Evolutionary conservation across 2,888 invertebrate genomes (phyloP), one percentile per base, ranked within the genome.

Genomic region (Clunio marinus): DNA sequence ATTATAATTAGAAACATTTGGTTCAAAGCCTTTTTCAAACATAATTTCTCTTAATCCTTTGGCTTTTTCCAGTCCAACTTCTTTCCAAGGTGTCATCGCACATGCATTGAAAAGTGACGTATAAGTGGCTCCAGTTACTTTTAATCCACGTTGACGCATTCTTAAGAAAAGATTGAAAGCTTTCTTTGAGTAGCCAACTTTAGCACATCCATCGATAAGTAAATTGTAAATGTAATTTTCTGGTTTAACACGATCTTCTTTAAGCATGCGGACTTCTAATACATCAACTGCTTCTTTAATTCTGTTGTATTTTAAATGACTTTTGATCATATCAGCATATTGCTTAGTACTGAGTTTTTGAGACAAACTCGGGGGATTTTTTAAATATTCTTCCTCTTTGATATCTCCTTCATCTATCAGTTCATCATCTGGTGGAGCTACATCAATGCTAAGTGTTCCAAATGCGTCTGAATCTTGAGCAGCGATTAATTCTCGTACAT

Each of bases 101-200:
- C 95, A 96, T 1, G 93, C 89, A 79, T 93, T 91, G 75, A 97
- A 90, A 27, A 97, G 81, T 70, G 89, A 88, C 0, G 93, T 93
- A 74, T 92, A 93, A 0, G 89, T 88, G 17, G 88, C 86, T 0
- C 83, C 84, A 25, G 86, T 87, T 0, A 87, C 85, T 71, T 81
- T 80, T 0, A 93, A 75, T 0, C 84, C 86, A 46, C 88, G 80
- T 74, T 86, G 85, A 74, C 89, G 91, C 91, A 96, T 91, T 76
- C 88, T 84, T 73, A 88, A 89, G 74, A 84, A 95, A 1, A 96
- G 80, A 72, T 84, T 83, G 75, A 94, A 95, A 1, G 93, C 93
- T 78, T 91, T 92, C 73, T 89, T 87, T 1, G 92, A 85, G 74
- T 92, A 91, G 0, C 96, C 96, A 1, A 86, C 87, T 73, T 86